Conservation (phyloP, 2,888 invertebrate species). For the Polyploca ridens region DNA sequence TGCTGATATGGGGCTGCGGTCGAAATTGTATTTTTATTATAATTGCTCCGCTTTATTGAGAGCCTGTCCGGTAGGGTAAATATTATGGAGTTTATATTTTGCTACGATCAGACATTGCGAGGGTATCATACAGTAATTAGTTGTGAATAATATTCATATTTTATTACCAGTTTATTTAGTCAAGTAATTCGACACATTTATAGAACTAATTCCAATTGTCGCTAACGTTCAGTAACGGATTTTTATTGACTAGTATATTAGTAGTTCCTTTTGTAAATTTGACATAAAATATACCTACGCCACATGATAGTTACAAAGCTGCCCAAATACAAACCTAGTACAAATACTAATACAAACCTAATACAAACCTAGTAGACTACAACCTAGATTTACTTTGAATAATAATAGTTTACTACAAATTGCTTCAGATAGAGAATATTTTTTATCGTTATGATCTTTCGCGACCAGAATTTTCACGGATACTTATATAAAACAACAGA, state of each 20-base stretch:
- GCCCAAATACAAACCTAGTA: no score
- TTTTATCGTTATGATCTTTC: neutral
- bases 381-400: no score
- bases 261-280: no score
- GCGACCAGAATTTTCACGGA: conserved; percentile 18
- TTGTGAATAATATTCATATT: conserved; percentile 46
- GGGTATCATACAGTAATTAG: conserved; percentile 58
- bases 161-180: conserved; percentile 19
- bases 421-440: neutral
- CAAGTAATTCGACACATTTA: neutral
- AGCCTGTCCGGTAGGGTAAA: conserved; percentile 72
- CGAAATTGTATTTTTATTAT: conserved; percentile 84
- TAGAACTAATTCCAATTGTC: neutral
- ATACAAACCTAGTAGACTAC: no score
- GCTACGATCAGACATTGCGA: conserved; percentile 51
- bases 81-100: conserved; percentile 62
- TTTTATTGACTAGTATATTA: no score
- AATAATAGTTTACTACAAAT: neutral
- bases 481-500: conserved; percentile 48
- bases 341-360: no score
- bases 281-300: no score
- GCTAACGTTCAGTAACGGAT: neutral
- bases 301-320: no score
- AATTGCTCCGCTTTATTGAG: conserved; percentile 77
- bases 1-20: conserved; percentile 70